Evolutionary conservation across 1,140 invertebrate species (phyloP).

Genomic region (Diorhabda elongata): DNA sequence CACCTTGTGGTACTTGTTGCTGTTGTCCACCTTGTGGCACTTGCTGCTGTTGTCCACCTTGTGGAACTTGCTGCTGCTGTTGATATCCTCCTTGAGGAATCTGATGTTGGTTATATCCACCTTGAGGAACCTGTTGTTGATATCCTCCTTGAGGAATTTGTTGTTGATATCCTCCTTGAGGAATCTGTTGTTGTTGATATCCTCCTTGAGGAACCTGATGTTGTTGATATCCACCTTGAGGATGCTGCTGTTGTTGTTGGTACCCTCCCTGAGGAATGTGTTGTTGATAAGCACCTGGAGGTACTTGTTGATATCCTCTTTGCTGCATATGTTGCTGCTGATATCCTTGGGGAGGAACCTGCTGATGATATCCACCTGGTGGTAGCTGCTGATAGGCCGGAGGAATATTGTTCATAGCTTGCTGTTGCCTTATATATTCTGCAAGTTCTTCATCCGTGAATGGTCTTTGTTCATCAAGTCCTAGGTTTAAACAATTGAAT

Average conservation of each 20-base stretch:
- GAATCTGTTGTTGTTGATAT: slow-evolving; percentile 18
- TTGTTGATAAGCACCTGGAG: slow-evolving; percentile 11
- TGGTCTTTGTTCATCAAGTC: slow-evolving; percentile 69
- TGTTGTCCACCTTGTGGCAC: slow-evolving; percentile 22
- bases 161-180: slow-evolving; percentile 20
- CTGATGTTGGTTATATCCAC: slow-evolving; percentile 24
- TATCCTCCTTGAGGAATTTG: slow-evolving; percentile 21
- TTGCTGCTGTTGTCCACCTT: slow-evolving; percentile 14
- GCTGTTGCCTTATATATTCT: slow-evolving; percentile 58
- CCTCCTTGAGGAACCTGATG: slow-evolving; percentile 20
- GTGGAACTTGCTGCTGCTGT: slow-evolving; percentile 10
- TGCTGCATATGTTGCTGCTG: not conserved
- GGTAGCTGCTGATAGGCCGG: slow-evolving; percentile 17
- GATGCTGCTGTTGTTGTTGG: slow-evolving; percentile 19
- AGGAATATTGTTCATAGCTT: slow-evolving; percentile 34
- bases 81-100: slow-evolving; percentile 23
- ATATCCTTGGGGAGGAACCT: slow-evolving; percentile 7
- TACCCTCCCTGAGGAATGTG: not conserved
- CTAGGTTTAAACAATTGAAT: not conserved
- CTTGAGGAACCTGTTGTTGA: slow-evolving; percentile 26
- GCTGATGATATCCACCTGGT: slow-evolving; percentile 4
- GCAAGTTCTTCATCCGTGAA: slow-evolving; percentile 77
- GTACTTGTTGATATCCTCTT: slow-evolving; percentile 11
- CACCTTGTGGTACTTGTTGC: slow-evolving; percentile 18
- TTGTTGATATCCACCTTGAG: slow-evolving; percentile 15